Evolutionary conservation across 2,888 invertebrate species (phyloP).

Genomic region (Oxystoma pomonae): DNA sequence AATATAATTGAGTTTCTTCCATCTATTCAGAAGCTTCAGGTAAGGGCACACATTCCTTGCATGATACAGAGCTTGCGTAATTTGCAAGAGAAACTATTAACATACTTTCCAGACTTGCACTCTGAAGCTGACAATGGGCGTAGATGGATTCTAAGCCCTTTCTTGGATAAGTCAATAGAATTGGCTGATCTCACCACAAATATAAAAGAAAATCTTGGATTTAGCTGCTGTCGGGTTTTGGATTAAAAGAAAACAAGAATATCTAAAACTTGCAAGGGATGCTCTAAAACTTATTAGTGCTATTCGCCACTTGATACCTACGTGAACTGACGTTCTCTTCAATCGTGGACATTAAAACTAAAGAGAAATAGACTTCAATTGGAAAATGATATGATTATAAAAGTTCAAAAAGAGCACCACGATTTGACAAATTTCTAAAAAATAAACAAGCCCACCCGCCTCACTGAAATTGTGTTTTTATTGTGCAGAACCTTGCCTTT

Average conservation of each 20-base stretch:
- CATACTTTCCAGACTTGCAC: slow-evolving; percentile 27
- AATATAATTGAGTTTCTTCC: too few relatives aligned
- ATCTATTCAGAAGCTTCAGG: too few relatives aligned
- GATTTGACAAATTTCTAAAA: slow-evolving; percentile 13
- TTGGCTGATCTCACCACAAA: neutral
- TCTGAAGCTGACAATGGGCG: slow-evolving; percentile 28
- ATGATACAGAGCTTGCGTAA: slow-evolving; percentile 34
- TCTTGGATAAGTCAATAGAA: slow-evolving; percentile 26
- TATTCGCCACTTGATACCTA: slow-evolving; percentile 14
- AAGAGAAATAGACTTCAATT: slow-evolving; percentile 32
- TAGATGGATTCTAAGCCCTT: neutral
- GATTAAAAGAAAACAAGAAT: neutral
- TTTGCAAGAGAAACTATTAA: slow-evolving; percentile 32
- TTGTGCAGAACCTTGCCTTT: too few relatives aligned
- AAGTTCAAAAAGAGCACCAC: slow-evolving; percentile 24
- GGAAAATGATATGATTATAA: slow-evolving; percentile 32
- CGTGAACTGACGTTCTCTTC: slow-evolving; percentile 25
- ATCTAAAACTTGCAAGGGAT: neutral
- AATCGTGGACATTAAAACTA: slow-evolving; percentile 34
- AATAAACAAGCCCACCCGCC: too few relatives aligned
- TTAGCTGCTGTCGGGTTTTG: neutral
- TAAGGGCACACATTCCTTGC: slow-evolving; percentile 32
- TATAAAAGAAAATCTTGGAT: neutral
- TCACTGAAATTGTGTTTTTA: too few relatives aligned
- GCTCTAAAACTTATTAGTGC: slow-evolving; percentile 13